Percentiles rank a stretch among this genome's conserved stretches.
Evolutionary conservation across 2,797 vertebrate genomes (phyloP).

Genomic region (Arctocebus calabarensis): DNA sequence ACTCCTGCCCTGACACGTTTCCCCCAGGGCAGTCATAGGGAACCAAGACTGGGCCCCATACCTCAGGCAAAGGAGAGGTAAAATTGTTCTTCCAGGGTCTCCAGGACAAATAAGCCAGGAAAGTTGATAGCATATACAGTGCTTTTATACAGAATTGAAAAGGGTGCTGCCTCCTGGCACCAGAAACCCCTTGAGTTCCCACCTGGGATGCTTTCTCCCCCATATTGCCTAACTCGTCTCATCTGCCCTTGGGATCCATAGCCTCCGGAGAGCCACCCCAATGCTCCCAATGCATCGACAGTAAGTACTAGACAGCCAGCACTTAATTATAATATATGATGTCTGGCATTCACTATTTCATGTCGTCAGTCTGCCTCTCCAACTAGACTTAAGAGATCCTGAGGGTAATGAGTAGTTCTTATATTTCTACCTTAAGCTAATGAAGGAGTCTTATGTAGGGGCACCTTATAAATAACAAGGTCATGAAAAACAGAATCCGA

Average conservation of each 20-base stretch:
- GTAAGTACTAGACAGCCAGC: conserved; percentile 48
- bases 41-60: not conserved
- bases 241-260: not conserved
- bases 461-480: conserved; percentile 8
- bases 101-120: not conserved
- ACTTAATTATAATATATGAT: conserved; percentile 40
- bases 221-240: not conserved
- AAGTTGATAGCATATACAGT: not conserved
- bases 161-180: not conserved
- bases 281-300: conserved; percentile 9
- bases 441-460: not conserved
- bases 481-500: not conserved
- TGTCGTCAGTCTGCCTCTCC: conserved; percentile 63
- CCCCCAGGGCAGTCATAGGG: not conserved
- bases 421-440: conserved; percentile 1
- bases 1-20: conserved; percentile 19
- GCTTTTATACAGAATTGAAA: not conserved
- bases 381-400: conserved; percentile 55
- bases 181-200: not conserved
- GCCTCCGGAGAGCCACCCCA: not conserved
- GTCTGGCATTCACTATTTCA: conserved; percentile 49
- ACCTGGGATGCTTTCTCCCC: not conserved
- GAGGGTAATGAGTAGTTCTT: conserved; percentile 44
- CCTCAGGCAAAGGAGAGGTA: not conserved
- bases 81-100: not conserved